phyloP scores from a whole-genome alignment of 2,888 invertebrate genomes.

The Trissolcus japonicus region DNA sequence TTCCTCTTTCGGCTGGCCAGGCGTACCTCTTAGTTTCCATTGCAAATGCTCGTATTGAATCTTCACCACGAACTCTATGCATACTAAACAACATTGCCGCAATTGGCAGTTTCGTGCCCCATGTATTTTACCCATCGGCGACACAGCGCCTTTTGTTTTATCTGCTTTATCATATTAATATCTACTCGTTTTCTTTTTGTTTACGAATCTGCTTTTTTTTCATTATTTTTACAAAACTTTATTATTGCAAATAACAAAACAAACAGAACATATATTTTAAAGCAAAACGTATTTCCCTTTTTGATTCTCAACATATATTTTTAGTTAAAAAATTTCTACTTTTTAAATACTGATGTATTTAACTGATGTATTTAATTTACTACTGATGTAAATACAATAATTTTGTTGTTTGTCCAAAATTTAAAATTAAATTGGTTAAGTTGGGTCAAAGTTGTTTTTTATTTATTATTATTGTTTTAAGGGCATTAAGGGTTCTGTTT shows the following conservation, averaged over 20 bases:
- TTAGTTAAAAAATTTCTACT: no score
- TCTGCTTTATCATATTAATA: constrained; percentile 35
- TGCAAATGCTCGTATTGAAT: constrained; percentile 36
- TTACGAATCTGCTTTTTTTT: background rate
- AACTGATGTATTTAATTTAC: no score
- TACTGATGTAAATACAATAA: no score
- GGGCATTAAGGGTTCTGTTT: no score
- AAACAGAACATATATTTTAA: background rate
- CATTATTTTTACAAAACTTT: no score
- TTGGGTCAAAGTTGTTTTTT: no score
- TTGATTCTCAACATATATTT: no score
- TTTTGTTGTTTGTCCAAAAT: no score
- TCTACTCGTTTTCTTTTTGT: constrained; percentile 12
- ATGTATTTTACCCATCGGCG: constrained; percentile 38
- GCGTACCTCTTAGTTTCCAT: constrained; percentile 10
- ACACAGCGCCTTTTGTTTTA: constrained; percentile 25
- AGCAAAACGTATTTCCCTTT: no score
- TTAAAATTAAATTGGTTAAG: no score
- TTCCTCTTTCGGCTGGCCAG: constrained; percentile 14
- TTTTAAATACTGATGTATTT: no score
- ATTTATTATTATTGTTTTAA: no score
- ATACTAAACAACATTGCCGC: constrained; percentile 52
- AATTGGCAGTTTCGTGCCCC: constrained; percentile 43
- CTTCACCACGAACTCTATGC: constrained; percentile 33
- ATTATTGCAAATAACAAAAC: background rate